A percentile compares a stretch with the other conserved stretches of the same genome.
These are phyloP conservation scores for Catocala sponsa DNA, from an alignment of 2,888 invertebrate genomes.

Conservation along the genomic window DNA sequence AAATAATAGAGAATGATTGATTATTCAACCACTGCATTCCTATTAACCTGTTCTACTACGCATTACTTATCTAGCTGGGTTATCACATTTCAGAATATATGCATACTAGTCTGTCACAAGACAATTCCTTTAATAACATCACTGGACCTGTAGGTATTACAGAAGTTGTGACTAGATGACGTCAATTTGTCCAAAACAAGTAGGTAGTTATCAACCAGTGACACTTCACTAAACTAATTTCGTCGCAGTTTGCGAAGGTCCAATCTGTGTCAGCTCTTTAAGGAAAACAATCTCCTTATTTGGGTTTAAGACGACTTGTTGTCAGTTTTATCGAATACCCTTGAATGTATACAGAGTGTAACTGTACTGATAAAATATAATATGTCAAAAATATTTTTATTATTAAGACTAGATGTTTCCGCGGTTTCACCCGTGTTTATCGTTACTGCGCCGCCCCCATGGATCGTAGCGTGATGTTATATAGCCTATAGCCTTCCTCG, in stretches of 20 bases:
- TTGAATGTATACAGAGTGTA: slow-evolving; percentile 2
- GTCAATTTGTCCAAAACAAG: slow-evolving; percentile 3
- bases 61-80: too few species aligned
- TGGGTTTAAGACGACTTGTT: slow-evolving; percentile 13
- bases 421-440: too few species aligned
- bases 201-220: slow-evolving; percentile 44
- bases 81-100: neutral
- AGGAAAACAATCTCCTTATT: slow-evolving; percentile 24
- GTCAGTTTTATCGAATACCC: slow-evolving; percentile 14
- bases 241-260: slow-evolving; percentile 46
- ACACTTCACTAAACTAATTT: slow-evolving; percentile 55
- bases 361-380: too few species aligned
- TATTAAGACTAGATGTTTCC: too few species aligned
- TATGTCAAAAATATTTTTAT: too few species aligned
- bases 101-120: neutral
- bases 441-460: too few species aligned
- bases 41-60: too few species aligned
- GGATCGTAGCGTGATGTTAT: too few species aligned
- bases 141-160: neutral
- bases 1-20: too few species aligned
- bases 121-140: neutral
- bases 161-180: slow-evolving; percentile 7
- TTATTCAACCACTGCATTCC: too few species aligned
- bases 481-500: too few species aligned
- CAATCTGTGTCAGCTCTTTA: slow-evolving; percentile 15